Evolutionary conservation across 2,113 vertebrate species (phyloP), one percentile per base, ranked within the genome.

Genomic region (Clarias macrocephalus): DNA sequence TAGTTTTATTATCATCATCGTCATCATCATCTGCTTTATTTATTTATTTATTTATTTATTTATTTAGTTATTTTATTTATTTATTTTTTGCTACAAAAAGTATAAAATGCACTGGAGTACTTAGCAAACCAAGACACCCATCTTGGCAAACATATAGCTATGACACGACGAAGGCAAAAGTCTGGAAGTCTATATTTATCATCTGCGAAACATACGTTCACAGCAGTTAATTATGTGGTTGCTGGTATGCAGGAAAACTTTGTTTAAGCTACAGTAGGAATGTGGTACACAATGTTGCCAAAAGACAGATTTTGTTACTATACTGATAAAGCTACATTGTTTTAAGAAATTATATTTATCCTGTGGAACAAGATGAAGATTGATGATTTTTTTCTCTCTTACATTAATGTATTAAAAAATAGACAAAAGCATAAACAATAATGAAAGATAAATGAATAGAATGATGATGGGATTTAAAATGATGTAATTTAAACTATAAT

Each of bases 151-250:
- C 8, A 3, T 72, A 37, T 16, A 33, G 30, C 19, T 37, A 73
- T 52, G 42, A 25, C 5, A 25, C 48, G 42, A 75, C 37, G 5
- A 76, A 76, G 21, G 72, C 42, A n/a, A 52, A 48, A 21, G 18
- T 77, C 54, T 2, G 6, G 75, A 54, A 28, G 2, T 28, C 75
- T 79, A 28, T 79, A 79, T 52, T 79, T 79, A 79, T 19, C 13
- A 79, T 54, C 75, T 54, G 75, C 54, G 13, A 54, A 79, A 79
- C 75, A 79, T 56, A 56, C 25, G n/a, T 56, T 56, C 75, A 28
- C 75, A 79, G 18, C 25, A 28, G 25, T 28, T 79, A 56, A 77
- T 77, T 77, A 56, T 56, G 75, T 56, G 52, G 75, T 56, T 28
- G 5, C 23, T 48, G 42, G 42, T 52, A 18, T 56, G 25, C 75